Base-by-base conservation (phyloP, 2,797 vertebrate genomes). In the Sebastes steindachneri region DNA sequence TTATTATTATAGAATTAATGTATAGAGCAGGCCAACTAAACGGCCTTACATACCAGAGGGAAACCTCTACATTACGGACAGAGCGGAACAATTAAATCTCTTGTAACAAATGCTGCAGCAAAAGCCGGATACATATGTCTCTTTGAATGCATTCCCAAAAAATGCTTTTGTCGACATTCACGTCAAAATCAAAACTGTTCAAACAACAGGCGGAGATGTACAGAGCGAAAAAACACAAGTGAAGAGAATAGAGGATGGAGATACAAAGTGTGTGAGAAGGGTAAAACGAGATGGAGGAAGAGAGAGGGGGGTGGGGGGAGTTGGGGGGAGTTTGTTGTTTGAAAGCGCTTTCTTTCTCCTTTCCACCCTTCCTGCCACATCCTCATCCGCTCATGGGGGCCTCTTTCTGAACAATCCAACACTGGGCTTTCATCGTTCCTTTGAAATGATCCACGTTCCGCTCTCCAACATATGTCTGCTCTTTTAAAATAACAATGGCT, bases 331-430 rank as follows among this genome's bases (percentile, higher is more conserved):
- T 64, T 54, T 87, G 81, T 67, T 85, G 83, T 90, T 93, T 92
- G 81, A 92, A 94, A 88, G 75, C 19, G 23, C 72, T 88, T 89
- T 88, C 82, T 87, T 85, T 91, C 87, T 87, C 81, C 80, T 89
- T 88, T 89, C 84, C 86, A 82, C 86, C 88, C 91, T 93, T 91
- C 79, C 87, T 90, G 86, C 88, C 90, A 90, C 86, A 31, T 93
- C 89, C 90, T 92, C 89, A 86, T 88, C 82, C 79, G 28, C 88
- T 91, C 92, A 91, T 75, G 86, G 91, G 89, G 85, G 88, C 82
- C 88, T 91, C 93, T 94, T 93, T 94, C 89, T 91, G 92, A 93
- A 93, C 92, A 91, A 90, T 93, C 94, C 92, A 91, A 93, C 85
- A 83, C 75, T 66, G 80, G 80, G 87, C 95, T 94, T 94, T 94